Conservation (phyloP, 2,797 vertebrate species). For the Eupleurogrammus muticus region DNA sequence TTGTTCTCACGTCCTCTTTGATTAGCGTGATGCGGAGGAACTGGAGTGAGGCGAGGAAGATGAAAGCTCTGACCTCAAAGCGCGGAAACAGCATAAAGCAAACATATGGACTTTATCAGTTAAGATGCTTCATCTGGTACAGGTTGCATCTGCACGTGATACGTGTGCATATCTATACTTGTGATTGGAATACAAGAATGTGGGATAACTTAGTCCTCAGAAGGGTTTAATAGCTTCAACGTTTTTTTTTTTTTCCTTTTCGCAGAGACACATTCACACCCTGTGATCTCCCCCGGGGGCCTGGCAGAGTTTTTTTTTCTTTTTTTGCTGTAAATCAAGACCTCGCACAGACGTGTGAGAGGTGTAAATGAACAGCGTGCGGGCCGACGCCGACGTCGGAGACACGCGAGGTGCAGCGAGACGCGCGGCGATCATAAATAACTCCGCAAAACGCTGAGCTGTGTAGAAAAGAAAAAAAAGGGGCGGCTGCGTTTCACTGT, state of each 20-base stretch:
- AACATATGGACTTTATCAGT: slow-evolving; percentile 55
- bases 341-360: slow-evolving; percentile 70
- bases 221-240: slow-evolving; percentile 50
- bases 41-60: slow-evolving; percentile 57
- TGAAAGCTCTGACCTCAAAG: slow-evolving; percentile 62
- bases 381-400: slow-evolving; percentile 73
- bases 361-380: slow-evolving; percentile 84
- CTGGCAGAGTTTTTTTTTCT: slow-evolving; percentile 63
- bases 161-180: slow-evolving; percentile 1
- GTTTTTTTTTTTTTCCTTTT: slow-evolving; percentile 49
- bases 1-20: slow-evolving; percentile 70
- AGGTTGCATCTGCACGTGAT: slow-evolving; percentile 2
- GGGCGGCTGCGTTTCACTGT: slow-evolving; percentile 3
- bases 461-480: neutral
- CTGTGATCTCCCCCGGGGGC: slow-evolving; percentile 62
- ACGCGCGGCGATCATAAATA: slow-evolving; percentile 71
- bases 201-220: slow-evolving; percentile 46
- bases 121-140: slow-evolving; percentile 9
- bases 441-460: slow-evolving; percentile 46
- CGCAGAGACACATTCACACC: slow-evolving; percentile 63
- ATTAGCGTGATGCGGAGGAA: slow-evolving; percentile 67
- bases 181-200: slow-evolving; percentile 12
- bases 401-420: slow-evolving; percentile 48
- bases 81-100: slow-evolving; percentile 11
- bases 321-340: slow-evolving; percentile 73